These are phyloP conservation scores for Florisuga fusca DNA, from an alignment of 2,797 vertebrate genomes.

Conservation along the genomic window DNA sequence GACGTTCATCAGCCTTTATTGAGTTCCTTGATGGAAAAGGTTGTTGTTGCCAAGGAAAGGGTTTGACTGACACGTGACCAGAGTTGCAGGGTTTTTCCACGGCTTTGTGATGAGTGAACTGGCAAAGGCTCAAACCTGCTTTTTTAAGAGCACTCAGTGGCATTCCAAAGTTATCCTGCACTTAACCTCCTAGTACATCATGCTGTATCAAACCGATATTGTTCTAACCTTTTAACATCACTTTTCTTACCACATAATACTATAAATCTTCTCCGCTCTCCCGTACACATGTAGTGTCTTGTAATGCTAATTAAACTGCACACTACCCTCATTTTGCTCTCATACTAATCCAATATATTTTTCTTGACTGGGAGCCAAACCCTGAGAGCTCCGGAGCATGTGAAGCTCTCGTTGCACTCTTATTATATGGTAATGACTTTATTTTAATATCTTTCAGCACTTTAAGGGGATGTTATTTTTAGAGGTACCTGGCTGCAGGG, in stretches of 20 bases:
- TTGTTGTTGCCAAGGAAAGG: neutral
- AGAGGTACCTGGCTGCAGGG: conserved; percentile 48
- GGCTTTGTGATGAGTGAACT: neutral
- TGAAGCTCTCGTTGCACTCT: conserved; percentile 1
- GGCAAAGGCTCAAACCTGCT: neutral
- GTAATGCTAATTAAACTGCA: conserved; percentile 69
- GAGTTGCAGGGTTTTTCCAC: neutral
- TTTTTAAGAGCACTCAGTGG: neutral
- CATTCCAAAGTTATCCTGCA: neutral
- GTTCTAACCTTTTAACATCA: conserved; percentile 48
- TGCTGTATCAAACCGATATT: neutral
- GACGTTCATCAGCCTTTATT: neutral
- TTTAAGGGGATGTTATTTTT: conserved; percentile 41
- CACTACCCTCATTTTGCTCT: conserved; percentile 48
- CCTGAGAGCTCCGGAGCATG: conserved; percentile 19
- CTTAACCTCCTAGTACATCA: neutral
- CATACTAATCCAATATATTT: conserved; percentile 57
- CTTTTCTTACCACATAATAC: conserved; percentile 17
- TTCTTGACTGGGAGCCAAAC: conserved; percentile 64
- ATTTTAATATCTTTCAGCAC: conserved; percentile 58
- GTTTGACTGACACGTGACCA: neutral
- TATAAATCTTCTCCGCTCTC: conserved; percentile 55
- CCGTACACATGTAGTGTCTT: conserved; percentile 66
- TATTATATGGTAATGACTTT: conserved; percentile 52
- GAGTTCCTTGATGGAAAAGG: neutral